These are phyloP conservation scores for Trichomalopsis sarcophagae DNA, from an alignment of 1,140 invertebrate species.

Conservation along the genomic window DNA sequence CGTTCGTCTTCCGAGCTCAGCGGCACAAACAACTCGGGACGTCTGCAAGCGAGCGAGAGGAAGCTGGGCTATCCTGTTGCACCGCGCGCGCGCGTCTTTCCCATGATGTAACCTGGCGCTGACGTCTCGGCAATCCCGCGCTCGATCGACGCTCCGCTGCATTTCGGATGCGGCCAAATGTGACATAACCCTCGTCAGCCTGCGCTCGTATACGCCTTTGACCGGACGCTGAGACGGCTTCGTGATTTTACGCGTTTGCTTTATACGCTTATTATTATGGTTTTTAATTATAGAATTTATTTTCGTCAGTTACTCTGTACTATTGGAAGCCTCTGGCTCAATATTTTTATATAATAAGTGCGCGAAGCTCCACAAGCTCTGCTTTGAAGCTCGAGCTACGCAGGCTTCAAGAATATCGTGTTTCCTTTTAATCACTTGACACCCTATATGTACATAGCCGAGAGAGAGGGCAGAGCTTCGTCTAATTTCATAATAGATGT, in stretches of 20 bases:
- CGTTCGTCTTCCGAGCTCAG: too few relatives aligned
- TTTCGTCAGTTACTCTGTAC: too few relatives aligned
- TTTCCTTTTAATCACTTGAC: conserved; percentile 54
- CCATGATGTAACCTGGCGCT: neutral
- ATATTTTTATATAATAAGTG: neutral
- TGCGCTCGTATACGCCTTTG: neutral
- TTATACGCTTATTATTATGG: too few relatives aligned
- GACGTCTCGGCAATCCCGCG: neutral
- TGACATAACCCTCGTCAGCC: neutral
- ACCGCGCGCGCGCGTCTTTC: too few relatives aligned
- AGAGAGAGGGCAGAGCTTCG: neutral
- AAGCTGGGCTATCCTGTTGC: neutral
- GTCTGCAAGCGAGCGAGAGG: too few relatives aligned
- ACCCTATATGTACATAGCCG: neutral
- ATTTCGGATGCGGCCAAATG: neutral
- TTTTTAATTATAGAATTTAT: too few relatives aligned
- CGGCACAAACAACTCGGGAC: too few relatives aligned
- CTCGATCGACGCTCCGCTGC: neutral
- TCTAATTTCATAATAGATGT: neutral
- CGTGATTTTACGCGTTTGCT: too few relatives aligned
- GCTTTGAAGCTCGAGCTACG: neutral
- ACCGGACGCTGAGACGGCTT: neutral
- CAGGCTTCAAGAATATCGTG: conserved; percentile 55
- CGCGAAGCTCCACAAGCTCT: neutral
- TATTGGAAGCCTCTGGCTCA: too few relatives aligned